Conservation (phyloP, 2,113 vertebrate genomes). For the Podocnemis expansa region DNA sequence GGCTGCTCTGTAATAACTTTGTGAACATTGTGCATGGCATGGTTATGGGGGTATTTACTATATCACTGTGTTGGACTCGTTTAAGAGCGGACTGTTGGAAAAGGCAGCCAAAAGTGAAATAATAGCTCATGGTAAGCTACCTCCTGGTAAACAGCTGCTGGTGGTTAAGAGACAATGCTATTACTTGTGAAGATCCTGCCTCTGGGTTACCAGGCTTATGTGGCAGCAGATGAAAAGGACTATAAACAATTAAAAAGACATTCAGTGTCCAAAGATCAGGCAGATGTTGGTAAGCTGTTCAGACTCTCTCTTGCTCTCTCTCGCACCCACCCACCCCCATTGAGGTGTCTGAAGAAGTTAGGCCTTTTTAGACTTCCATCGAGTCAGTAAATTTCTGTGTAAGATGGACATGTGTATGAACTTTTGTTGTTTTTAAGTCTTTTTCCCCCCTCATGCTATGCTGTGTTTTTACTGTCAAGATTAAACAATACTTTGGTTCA, state of each 20-base stretch:
- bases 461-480: not conserved
- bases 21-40: not conserved
- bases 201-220: not conserved
- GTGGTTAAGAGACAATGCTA: too few species aligned
- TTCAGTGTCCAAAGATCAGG: not conserved
- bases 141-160: not conserved
- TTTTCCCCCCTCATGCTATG: not conserved
- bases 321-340: not conserved
- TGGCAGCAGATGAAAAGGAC: rapidly evolving
- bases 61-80: not conserved
- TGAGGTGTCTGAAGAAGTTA: not conserved
- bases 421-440: not conserved
- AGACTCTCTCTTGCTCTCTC: too few species aligned
- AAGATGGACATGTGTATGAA: not conserved
- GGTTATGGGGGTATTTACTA: not conserved
- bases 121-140: not conserved
- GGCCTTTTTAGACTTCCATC: not conserved
- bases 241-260: rapidly evolving
- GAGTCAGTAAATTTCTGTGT: not conserved
- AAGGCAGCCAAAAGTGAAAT: rapidly evolving
- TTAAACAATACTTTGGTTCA: too few species aligned
- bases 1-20: not conserved
- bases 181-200: not conserved
- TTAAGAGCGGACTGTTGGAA: not conserved
- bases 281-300: not conserved